Percentiles rank a stretch among this genome's conserved stretches.
phyloP scores from a whole-genome alignment of 2,888 invertebrate species.

The Drosophila bunnanda region DNA sequence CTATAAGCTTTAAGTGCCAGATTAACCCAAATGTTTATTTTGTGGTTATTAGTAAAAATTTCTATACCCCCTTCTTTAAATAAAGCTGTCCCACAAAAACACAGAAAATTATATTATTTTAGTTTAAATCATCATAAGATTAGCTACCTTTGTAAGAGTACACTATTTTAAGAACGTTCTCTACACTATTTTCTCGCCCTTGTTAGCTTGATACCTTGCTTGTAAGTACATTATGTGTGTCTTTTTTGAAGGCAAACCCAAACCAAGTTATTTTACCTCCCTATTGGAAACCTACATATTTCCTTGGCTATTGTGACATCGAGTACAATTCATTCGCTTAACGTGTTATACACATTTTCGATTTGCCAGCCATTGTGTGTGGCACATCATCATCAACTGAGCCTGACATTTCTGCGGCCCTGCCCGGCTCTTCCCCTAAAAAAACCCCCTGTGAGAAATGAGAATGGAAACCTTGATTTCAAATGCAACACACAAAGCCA shows the following conservation, averaged over 20 bases:
- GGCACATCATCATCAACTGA: constrained; percentile 32
- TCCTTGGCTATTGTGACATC: constrained; percentile 18
- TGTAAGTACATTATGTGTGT: no score
- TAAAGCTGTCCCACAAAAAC: background rate
- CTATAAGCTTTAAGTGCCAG: background rate
- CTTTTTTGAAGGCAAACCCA: background rate
- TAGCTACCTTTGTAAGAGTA: background rate
- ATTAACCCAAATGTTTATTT: constrained; percentile 1
- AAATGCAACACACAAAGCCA: constrained; percentile 72
- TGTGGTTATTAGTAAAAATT: background rate
- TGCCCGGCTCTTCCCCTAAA: background rate
- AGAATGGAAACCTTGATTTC: constrained; percentile 50
- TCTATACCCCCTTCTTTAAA: background rate
- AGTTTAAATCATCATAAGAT: background rate
- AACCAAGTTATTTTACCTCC: background rate
- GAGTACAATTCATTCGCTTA: constrained; percentile 36
- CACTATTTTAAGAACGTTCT: background rate
- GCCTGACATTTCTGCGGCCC: constrained; percentile 22
- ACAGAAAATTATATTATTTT: background rate
- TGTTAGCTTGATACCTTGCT: background rate
- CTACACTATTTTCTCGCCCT: background rate
- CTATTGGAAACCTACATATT: constrained; percentile 11
- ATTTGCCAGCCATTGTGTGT: constrained; percentile 32
- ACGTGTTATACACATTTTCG: constrained; percentile 45
- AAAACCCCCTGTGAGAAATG: background rate